Percentiles rank a stretch among this genome's conserved stretches.
These are phyloP conservation scores for Chironomus tentans DNA, from an alignment of 2,888 invertebrate genomes.

Conservation along the genomic window DNA sequence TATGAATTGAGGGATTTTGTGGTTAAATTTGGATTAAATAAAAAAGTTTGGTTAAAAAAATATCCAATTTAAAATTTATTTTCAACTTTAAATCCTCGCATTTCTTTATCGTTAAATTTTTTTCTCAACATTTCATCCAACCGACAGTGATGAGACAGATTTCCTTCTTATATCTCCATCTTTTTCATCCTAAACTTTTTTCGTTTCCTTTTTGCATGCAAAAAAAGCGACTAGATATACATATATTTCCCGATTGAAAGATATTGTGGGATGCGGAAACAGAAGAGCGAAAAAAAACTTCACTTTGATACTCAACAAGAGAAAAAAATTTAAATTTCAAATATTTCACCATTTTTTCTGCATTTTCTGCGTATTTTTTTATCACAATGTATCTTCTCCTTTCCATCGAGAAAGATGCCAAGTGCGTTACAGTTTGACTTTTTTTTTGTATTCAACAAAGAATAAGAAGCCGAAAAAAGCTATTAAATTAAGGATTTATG, in stretches of 20 bases:
- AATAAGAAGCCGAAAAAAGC: background rate
- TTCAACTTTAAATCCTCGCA: too few species aligned
- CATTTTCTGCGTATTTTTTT: conserved; percentile 14
- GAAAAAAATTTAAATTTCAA: conserved; percentile 20
- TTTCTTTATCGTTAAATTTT: too few species aligned
- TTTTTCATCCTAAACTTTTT: too few species aligned
- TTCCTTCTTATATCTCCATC: background rate
- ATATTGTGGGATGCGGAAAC: background rate
- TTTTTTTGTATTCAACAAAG: background rate
- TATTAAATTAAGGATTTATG: conserved; percentile 25
- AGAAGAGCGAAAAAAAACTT: background rate
- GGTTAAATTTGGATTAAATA: too few species aligned
- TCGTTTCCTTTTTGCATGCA: background rate
- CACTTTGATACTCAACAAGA: background rate
- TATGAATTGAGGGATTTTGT: too few species aligned
- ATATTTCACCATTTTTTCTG: conserved; percentile 7
- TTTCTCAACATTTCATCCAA: too few species aligned
- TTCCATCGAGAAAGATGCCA: background rate
- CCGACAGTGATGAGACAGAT: background rate
- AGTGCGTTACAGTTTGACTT: conserved; percentile 1
- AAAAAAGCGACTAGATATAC: background rate
- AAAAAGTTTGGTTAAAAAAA: too few species aligned
- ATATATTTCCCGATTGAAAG: background rate
- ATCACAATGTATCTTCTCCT: background rate
- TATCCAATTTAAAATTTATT: too few species aligned